Evolutionary conservation across 1,140 invertebrate genomes (phyloP), one percentile per base, ranked within the genome.

Genomic region (Drosophila fuyamai): DNA sequence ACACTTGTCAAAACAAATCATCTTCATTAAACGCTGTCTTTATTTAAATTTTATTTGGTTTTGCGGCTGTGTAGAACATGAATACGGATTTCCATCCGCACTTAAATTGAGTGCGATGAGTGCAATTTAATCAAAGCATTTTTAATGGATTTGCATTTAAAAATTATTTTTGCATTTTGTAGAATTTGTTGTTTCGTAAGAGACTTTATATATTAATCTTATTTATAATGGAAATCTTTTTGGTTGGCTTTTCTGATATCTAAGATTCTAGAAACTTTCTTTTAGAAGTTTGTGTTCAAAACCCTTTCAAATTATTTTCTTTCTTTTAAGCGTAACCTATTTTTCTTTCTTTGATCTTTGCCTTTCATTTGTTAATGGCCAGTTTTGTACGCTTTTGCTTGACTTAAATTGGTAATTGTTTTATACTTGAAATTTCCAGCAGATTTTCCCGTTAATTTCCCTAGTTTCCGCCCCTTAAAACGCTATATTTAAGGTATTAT

Each of bases 1-100:
- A 67, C 73, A 76, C 54, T 76, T 76, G 74, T 76, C 74, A 76
- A 68, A 76, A 76, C 74, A 76, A 68, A 76, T 76, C 54, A 76
- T 76, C 55, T 66, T 76, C 60, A 66, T 61, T 61, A 47, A 50
- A 14, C 10, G 14, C 18, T 36, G 46, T 59, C 10, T 47, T 63
- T 63, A 47, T 57, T 63, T 12, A 74, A 55, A 8, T 56, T 72
- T 51, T 43, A 66, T 51, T 51, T 40, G 29, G 29, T 32, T 7
- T 8, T 32, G 47, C 9, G n/a, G 13, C 27, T 48, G 13, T 13
- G 12, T 29, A 51, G 32, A 36, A 38, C 18, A 43, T 5, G 29
- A 14, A 63, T 18, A 29, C 18, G 10, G n/a, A 23, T 58, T 29
- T 43, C 27, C 14, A 35, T 46, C n/a, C 48, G n/a, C 55, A 32